These are phyloP conservation scores for Podabrus alpinus DNA, from an alignment of 2,888 invertebrate species.

Conservation along the genomic window DNA sequence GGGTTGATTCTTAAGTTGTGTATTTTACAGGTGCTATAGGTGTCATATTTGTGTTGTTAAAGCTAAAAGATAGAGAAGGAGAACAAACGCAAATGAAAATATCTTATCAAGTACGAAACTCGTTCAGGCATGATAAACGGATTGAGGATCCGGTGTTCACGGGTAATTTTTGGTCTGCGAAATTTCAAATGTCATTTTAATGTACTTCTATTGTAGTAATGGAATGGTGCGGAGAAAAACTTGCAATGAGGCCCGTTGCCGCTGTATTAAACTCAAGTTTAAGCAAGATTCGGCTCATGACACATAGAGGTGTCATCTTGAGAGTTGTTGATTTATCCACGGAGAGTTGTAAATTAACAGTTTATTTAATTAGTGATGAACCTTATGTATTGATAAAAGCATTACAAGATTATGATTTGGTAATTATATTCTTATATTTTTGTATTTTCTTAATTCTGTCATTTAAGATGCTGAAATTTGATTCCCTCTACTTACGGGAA, in stretches of 20 bases:
- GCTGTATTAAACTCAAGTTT: constrained; percentile 48
- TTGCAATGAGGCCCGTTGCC: constrained; percentile 50
- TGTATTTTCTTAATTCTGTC: constrained; percentile 5
- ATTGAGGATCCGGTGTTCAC: constrained; percentile 38
- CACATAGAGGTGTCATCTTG: constrained; percentile 50
- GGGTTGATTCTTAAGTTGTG: neutral
- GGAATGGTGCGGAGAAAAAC: constrained; percentile 52
- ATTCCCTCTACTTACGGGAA: constrained; percentile 51
- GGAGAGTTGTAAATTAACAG: constrained; percentile 36
- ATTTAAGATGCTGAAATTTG: constrained; percentile 56
- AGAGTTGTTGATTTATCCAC: constrained; percentile 54
- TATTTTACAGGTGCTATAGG: constrained; percentile 38
- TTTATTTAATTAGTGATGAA: constrained; percentile 52
- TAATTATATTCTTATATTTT: constrained; percentile 35
- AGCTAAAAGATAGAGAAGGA: constrained; percentile 32
- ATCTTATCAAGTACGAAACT: constrained; percentile 33
- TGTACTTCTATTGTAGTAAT: constrained; percentile 35
- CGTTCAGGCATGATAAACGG: constrained; percentile 35
- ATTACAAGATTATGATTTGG: constrained; percentile 60
- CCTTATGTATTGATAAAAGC: constrained; percentile 54
- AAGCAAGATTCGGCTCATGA: constrained; percentile 52
- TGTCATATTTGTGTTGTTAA: constrained; percentile 36
- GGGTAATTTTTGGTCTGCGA: constrained; percentile 27
- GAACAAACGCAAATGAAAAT: constrained; percentile 17
- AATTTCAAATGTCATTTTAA: neutral